These are phyloP conservation scores for Caenorhabditis angaria DNA, from an alignment of 2,888 invertebrate species.

Conservation along the genomic window DNA sequence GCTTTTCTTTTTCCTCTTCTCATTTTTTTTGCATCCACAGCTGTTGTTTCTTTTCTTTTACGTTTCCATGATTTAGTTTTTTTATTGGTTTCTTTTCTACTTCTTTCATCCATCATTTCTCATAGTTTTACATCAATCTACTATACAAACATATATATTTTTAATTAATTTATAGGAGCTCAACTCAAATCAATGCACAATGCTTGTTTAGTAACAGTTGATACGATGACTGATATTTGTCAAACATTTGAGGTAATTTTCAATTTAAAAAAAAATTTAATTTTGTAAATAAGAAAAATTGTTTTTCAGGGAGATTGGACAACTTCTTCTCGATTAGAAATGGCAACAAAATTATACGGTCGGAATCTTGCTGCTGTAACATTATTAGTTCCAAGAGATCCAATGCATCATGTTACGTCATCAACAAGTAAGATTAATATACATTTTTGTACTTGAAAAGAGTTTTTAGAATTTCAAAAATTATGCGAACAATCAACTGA, in stretches of 20 bases:
- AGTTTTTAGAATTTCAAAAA: constrained; percentile 40
- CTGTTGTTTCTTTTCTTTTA: constrained; percentile 10
- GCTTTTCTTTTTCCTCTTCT: not conserved
- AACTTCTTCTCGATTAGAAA: constrained; percentile 84
- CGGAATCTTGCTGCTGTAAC: constrained; percentile 88
- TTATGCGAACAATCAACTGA: constrained; percentile 86
- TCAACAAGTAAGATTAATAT: constrained; percentile 18
- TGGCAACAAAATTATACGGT: constrained; percentile 91
- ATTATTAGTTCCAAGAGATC: constrained; percentile 81
- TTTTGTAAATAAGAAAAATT: constrained; percentile 5
- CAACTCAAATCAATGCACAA: constrained; percentile 99
- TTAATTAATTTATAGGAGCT: constrained; percentile 78
- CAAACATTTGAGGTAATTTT: constrained; percentile 24
- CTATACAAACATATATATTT: not conserved
- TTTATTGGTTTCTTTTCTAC: constrained; percentile 7
- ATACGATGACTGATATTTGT: constrained; percentile 28
- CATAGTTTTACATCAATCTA: not conserved
- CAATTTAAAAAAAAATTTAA: not conserved
- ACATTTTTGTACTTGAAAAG: no score
- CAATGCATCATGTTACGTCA: constrained; percentile 76
- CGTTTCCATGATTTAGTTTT: not conserved
- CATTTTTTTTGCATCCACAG: constrained; percentile 8
- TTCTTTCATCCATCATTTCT: no score
- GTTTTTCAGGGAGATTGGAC: constrained; percentile 33
- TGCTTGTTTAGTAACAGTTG: constrained; percentile 83